Conservation (phyloP, 2,113 vertebrate genomes). For the Aplodontia rufa region DNA sequence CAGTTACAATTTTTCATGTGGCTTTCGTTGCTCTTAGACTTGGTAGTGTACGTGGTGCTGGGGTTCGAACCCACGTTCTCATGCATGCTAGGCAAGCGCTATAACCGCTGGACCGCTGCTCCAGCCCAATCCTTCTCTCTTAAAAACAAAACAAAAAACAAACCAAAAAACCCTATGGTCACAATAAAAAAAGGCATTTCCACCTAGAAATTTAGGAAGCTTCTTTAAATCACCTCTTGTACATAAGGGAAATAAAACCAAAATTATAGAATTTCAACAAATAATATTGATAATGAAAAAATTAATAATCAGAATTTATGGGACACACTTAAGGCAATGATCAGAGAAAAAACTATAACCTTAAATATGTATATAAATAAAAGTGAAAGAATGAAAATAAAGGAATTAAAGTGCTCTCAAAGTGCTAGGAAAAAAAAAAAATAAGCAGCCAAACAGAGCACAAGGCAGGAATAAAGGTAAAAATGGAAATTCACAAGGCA, state of each 20-base stretch:
- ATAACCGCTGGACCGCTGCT: too few relatives aligned
- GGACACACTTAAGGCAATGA: background rate
- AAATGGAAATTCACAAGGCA: background rate
- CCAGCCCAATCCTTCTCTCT: too few relatives aligned
- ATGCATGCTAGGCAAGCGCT: too few relatives aligned
- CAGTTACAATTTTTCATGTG: too few relatives aligned
- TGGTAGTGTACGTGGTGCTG: too few relatives aligned
- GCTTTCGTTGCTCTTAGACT: too few relatives aligned
- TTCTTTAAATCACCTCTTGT: background rate
- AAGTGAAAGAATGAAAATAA: background rate
- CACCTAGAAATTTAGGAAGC: background rate
- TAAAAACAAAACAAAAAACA: too few relatives aligned
- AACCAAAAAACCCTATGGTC: too few relatives aligned
- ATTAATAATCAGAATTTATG: background rate
- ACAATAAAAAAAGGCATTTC: background rate
- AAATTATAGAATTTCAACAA: background rate
- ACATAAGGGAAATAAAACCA: background rate
- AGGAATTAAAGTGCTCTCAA: background rate
- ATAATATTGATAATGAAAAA: slow-evolving; percentile 8
- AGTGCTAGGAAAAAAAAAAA: background rate
- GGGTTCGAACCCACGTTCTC: too few relatives aligned
- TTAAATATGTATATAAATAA: background rate
- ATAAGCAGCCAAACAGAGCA: background rate
- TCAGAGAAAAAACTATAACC: background rate
- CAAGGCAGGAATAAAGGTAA: background rate